phyloP scores from a whole-genome alignment of 1,140 invertebrate species.

The Kradibia gibbosae region DNA sequence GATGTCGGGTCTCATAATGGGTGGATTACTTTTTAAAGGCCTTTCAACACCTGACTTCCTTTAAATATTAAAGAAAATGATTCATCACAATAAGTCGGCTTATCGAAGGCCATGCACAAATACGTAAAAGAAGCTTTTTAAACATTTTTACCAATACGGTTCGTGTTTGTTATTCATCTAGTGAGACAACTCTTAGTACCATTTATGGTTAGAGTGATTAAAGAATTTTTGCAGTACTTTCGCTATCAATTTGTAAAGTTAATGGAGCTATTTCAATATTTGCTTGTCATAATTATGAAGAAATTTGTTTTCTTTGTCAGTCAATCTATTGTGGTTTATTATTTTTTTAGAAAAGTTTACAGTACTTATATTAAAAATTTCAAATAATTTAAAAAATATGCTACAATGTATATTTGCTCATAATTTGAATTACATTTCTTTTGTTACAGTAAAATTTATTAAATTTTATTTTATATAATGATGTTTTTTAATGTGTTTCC shows the following conservation, averaged over 20 bases:
- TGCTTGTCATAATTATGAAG: neutral
- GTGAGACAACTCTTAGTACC: slow-evolving; percentile 29
- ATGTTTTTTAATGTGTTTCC: neutral
- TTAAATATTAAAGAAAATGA: slow-evolving; percentile 17
- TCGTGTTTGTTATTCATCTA: slow-evolving; percentile 35
- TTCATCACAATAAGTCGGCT: neutral
- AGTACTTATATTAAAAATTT: neutral
- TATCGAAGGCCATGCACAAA: neutral
- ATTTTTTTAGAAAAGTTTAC: neutral
- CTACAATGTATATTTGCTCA: neutral
- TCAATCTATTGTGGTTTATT: neutral
- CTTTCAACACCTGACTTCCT: slow-evolving; percentile 13
- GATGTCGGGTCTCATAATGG: neutral
- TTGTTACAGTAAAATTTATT: neutral
- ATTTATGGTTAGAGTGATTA: slow-evolving; percentile 31
- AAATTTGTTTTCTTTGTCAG: neutral
- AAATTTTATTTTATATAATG: no score
- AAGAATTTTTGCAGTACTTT: slow-evolving; percentile 18
- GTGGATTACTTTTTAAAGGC: slow-evolving; percentile 2
- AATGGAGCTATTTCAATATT: slow-evolving; percentile 3
- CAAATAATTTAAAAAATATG: neutral
- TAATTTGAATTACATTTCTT: neutral
- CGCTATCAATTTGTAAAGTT: slow-evolving; percentile 20
- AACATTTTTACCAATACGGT: neutral
- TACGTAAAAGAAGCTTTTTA: neutral